A percentile compares a stretch with the other conserved stretches of the same genome.
Evolutionary conservation across 2,888 invertebrate species (phyloP).

Genomic region (Drosophila flavopinicola): DNA sequence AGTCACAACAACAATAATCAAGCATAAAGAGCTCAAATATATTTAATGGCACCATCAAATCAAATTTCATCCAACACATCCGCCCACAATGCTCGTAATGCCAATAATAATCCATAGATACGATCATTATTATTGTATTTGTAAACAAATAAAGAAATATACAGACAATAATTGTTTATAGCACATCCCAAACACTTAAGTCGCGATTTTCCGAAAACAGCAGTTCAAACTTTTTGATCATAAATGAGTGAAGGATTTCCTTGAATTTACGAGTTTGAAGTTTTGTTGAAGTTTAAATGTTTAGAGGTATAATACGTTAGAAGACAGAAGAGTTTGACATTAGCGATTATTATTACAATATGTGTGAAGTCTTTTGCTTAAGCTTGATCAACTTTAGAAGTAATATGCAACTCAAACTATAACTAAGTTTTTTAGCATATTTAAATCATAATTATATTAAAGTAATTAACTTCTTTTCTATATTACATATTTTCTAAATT

Average conservation of each 20-base stretch:
- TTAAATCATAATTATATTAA: no score
- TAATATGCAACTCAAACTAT: no score
- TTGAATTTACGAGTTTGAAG: neutral
- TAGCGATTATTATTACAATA: no score
- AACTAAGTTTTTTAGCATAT: no score
- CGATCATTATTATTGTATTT: slow-evolving; percentile 26
- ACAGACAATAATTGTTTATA: slow-evolving; percentile 42
- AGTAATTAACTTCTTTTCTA: no score
- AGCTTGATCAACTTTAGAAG: no score
- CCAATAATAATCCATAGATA: slow-evolving; percentile 33
- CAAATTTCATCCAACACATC: slow-evolving; percentile 62
- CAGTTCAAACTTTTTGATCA: slow-evolving; percentile 51
- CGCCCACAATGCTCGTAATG: slow-evolving; percentile 42
- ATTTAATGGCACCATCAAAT: slow-evolving; percentile 60
- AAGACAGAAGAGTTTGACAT: neutral
- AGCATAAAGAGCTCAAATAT: slow-evolving; percentile 44
- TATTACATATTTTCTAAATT: no score
- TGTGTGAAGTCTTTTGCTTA: no score
- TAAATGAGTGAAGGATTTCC: neutral
- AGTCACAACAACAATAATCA: slow-evolving; percentile 28
- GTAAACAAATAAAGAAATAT: slow-evolving; percentile 14
- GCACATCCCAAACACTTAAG: slow-evolving; percentile 39
- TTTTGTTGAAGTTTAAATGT: neutral
- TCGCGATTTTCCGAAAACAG: slow-evolving; percentile 45
- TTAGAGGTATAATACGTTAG: neutral